Percentiles rank a stretch among this genome's conserved stretches.
Evolutionary conservation across 2,113 vertebrate genomes (phyloP).

Genomic region (Zingel zingel): DNA sequence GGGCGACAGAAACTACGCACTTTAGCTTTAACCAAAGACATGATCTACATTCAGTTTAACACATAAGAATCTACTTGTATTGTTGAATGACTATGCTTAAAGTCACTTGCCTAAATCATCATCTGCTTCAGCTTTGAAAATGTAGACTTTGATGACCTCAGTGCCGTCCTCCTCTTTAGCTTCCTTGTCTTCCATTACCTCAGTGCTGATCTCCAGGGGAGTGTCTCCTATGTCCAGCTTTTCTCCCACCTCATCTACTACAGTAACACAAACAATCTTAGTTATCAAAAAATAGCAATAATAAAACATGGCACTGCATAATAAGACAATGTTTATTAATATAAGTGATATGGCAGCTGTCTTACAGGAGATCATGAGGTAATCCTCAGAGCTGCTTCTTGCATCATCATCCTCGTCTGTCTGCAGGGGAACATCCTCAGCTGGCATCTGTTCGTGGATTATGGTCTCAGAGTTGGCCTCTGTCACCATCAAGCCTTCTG

Average conservation of each 20-base stretch:
- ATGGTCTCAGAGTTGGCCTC: conserved; percentile 91
- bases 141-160: conserved; percentile 99
- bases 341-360: background rate
- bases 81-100: background rate
- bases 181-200: conserved; percentile 92
- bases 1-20: no score
- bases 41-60: background rate
- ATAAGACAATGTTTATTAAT: background rate
- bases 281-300: conserved; percentile 21
- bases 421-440: conserved; percentile 91
- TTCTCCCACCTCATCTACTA: conserved; percentile 98
- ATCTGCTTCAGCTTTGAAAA: conserved; percentile 99
- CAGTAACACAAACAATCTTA: conserved; percentile 59
- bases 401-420: conserved; percentile 92
- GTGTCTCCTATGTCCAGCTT: conserved; percentile 95
- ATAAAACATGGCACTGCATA: background rate
- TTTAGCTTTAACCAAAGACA: background rate
- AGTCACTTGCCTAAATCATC: conserved; percentile 93
- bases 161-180: conserved; percentile 95
- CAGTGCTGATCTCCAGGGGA: conserved; percentile 95
- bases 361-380: conserved; percentile 97
- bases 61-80: background rate
- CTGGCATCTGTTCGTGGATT: conserved; percentile 89
- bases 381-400: conserved; percentile 97
- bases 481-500: conserved; percentile 94